phyloP scores from a whole-genome alignment of 2,888 invertebrate species.

The Drosophila kanekoi region DNA sequence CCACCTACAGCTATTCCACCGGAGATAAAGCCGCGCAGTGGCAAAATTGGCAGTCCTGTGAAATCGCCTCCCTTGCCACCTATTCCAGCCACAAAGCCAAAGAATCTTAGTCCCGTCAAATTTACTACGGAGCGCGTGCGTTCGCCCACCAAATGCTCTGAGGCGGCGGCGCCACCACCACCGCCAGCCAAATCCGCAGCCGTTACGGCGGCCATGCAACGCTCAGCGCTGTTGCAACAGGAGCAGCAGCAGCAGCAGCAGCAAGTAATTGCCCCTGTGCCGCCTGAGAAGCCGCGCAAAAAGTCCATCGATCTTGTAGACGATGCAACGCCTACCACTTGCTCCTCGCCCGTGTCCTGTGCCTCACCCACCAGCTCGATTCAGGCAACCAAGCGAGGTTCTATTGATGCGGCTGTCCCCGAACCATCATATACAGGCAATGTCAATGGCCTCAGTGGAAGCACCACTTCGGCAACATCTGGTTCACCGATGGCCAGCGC shows the following conservation, averaged over 20 bases:
- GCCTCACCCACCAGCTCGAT: conserved; percentile 63
- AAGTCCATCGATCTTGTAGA: conserved; percentile 84
- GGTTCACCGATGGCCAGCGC: conserved; percentile 83
- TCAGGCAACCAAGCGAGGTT: conserved; percentile 78
- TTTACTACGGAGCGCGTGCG: conserved; percentile 82
- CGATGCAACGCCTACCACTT: conserved; percentile 61
- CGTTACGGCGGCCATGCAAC: conserved; percentile 80
- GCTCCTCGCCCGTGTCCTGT: conserved; percentile 73
- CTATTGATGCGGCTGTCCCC: conserved; percentile 62
- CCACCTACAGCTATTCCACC: conserved; percentile 78
- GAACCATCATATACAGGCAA: conserved; percentile 49
- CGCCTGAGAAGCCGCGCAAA: conserved; percentile 84
- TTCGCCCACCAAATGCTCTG: conserved; percentile 82
- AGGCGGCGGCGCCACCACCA: conserved; percentile 79
- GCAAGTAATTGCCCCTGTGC: conserved; percentile 66
- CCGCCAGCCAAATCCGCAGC: conserved; percentile 83
- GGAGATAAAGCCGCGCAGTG: conserved; percentile 84
- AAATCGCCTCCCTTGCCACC: conserved; percentile 84
- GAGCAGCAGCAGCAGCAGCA: conserved; percentile 57
- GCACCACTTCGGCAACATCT: conserved; percentile 79
- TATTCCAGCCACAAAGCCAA: conserved; percentile 84
- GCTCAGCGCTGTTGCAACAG: conserved; percentile 77
- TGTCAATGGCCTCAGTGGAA: conserved; percentile 68
- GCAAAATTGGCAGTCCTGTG: conserved; percentile 84
- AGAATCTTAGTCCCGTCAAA: conserved; percentile 84